Evolutionary conservation across 2,888 invertebrate genomes (phyloP).

Genomic region (Masnerella sp.): DNA sequence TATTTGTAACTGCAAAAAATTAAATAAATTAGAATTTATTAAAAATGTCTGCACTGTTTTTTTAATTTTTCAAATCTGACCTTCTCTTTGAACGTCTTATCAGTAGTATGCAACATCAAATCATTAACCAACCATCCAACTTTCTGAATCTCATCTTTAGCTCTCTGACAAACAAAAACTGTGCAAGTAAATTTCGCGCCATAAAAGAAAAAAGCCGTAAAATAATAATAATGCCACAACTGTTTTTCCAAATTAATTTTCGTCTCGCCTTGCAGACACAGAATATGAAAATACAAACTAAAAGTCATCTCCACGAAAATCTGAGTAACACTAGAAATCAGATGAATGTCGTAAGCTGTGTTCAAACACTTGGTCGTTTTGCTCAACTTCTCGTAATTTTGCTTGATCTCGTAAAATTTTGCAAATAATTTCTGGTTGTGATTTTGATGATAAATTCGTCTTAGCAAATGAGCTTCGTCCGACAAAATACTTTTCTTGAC

Average conservation of each 20-base stretch:
- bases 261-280: conserved; percentile 53
- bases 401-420: conserved; percentile 64
- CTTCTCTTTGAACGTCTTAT: conserved; percentile 65
- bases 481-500: conserved; percentile 59
- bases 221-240: conserved; percentile 67
- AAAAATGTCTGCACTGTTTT: not conserved
- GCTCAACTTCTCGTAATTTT: conserved; percentile 64
- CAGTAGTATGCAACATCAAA: conserved; percentile 63
- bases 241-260: conserved; percentile 65
- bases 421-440: conserved; percentile 57
- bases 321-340: conserved; percentile 64
- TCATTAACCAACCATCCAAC: conserved; percentile 67
- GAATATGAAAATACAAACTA: conserved; percentile 68
- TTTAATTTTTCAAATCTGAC: too few species aligned
- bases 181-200: conserved; percentile 61
- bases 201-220: conserved; percentile 66
- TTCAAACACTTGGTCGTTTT: conserved; percentile 63
- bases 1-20: conserved; percentile 63
- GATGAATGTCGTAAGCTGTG: conserved; percentile 64
- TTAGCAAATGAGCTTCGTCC: conserved; percentile 68
- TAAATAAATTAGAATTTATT: not conserved
- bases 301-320: conserved; percentile 68
- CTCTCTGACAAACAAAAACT: conserved; percentile 65
- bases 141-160: conserved; percentile 64
- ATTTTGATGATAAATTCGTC: conserved; percentile 68